Conservation (phyloP, 2,113 vertebrate species). For the Lagopus leucura region DNA sequence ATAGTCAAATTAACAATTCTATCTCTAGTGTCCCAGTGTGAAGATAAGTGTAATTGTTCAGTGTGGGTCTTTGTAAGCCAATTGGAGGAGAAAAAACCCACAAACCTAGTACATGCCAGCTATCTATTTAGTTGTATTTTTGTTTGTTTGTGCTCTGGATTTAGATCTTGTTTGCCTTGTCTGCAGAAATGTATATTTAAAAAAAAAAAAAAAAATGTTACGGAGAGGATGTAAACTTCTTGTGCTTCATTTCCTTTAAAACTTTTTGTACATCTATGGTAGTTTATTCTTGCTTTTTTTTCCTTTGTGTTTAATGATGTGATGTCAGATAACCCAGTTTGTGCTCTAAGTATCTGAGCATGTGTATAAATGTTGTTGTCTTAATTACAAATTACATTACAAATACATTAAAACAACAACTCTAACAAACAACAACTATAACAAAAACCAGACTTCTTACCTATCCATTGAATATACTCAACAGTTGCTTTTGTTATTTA, state of each 20-base stretch:
- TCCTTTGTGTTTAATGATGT: not conserved
- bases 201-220: not conserved
- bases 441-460: not conserved
- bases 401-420: not conserved
- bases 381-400: not conserved
- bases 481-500: not conserved
- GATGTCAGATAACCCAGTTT: not conserved
- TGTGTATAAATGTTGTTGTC: not conserved
- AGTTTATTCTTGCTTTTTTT: not conserved
- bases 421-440: not conserved
- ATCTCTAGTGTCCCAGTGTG: not conserved
- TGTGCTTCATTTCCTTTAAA: not conserved
- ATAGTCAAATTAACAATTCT: not conserved
- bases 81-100: not conserved
- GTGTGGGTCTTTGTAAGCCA: not conserved
- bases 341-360: not conserved
- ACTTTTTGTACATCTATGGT: not conserved
- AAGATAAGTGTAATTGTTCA: not conserved
- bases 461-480: not conserved
- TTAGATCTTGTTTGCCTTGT: not conserved
- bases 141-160: not conserved
- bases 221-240: not conserved
- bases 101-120: not conserved
- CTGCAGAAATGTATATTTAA: not conserved
- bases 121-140: not conserved